Base-by-base conservation (phyloP, 2,888 invertebrate genomes). In the Homarus gammarus region DNA sequence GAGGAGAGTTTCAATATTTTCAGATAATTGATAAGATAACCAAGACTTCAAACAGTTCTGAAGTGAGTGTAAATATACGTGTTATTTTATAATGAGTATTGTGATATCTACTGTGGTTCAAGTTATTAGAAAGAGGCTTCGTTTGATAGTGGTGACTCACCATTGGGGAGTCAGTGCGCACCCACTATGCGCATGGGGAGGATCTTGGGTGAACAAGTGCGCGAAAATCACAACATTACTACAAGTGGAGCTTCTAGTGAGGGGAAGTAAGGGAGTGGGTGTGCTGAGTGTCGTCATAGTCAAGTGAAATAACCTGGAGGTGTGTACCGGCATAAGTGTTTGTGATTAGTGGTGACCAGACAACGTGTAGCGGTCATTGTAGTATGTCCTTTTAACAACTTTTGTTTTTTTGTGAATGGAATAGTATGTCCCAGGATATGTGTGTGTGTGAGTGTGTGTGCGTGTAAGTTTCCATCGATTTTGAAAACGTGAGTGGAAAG, bases 141-240 rank as follows among this genome's bases (percentile, higher is more conserved):
- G 36, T 27, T 1, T 33, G 1, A 0, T n/a, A 70, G 31, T 27
- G 70, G 70, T 70, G 70, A 70, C 70, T 70, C 70, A 70, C 36
- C 44, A 27, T 18, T 44, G 27, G 22, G 18, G 2, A 8, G 36
- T 40, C 44, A 51, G 51, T 79, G 78, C 78, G 78, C 78, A 79
- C 22, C 51, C 56, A 31, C 51, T 40, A 10, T 8, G 78, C 78
- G 78, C 78, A 56, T 18, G 22, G 78, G 78, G 78, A 36, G 78
- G 78, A n/a, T 12, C 1, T 22, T 31, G 33, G 78, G 78, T 79
- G 78, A 31, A 56, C 56, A 51, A 56, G 78, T 79, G 78, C 78
- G 78, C 56, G 78, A 51, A 56, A 56, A 51, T 56, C 78, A 79
- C 78, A 79, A 79, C 78, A 79, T 79, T 79, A 79, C 78, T 79